A percentile compares a stretch with the other conserved stretches of the same genome.
Evolutionary conservation across 2,797 vertebrate species (phyloP).

Genomic region (Scleropages formosus): DNA sequence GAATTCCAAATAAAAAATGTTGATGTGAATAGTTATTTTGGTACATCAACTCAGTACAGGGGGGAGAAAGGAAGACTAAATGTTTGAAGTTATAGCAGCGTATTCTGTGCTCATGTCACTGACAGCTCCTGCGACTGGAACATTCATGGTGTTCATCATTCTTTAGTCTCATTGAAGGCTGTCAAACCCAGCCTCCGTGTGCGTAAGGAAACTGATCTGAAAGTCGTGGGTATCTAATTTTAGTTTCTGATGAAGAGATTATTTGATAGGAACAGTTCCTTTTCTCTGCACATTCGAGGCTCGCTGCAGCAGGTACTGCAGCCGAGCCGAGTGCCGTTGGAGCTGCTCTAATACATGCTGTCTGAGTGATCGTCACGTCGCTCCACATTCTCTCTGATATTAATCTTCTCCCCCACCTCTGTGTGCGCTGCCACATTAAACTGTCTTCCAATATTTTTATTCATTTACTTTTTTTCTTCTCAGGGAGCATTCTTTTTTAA

Average conservation of each 20-base stretch:
- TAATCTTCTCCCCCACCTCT: not conserved
- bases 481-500: no score
- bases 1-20: not conserved
- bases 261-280: not conserved
- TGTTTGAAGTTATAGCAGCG: not conserved
- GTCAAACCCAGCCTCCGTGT: no score
- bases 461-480: no score
- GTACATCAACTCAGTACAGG: no score
- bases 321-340: not conserved
- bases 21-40: no score
- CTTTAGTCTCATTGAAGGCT: not conserved
- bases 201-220: not conserved
- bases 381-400: not conserved
- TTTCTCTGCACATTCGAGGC: not conserved
- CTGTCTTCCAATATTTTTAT: not conserved
- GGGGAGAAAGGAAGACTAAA: not conserved
- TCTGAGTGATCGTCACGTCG: slow-evolving; percentile 4
- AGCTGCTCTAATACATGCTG: not conserved
- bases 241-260: not conserved
- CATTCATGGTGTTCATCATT: not conserved
- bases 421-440: not conserved
- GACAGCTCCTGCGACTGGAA: not conserved
- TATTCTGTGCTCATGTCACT: not conserved
- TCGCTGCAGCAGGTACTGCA: not conserved
- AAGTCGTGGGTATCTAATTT: slow-evolving; percentile 9